These are phyloP conservation scores for Danio jaintianensis DNA, from an alignment of 2,797 vertebrate species.

Conservation along the genomic window DNA sequence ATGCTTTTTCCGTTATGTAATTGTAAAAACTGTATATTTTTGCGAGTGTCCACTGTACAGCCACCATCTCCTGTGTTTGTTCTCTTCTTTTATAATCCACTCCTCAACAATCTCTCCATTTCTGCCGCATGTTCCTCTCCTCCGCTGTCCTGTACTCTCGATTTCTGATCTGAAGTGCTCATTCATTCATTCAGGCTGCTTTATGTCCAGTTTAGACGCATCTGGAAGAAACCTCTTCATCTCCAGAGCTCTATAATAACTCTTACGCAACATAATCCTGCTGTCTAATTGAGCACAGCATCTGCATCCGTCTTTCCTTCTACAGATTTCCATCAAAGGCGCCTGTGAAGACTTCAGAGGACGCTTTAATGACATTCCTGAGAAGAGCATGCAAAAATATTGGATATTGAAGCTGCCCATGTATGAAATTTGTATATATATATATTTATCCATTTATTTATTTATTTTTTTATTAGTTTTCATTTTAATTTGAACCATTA, in stretches of 20 bases:
- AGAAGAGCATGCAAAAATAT: not conserved
- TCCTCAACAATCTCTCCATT: too few species aligned
- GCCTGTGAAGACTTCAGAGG: not conserved
- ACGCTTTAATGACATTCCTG: not conserved
- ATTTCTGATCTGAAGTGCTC: not conserved
- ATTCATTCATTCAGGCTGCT: not conserved
- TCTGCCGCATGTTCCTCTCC: not conserved
- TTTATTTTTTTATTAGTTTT: too few species aligned
- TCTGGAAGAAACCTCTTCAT: not conserved
- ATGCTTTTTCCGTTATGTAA: too few species aligned
- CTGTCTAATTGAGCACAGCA: constrained; percentile 26
- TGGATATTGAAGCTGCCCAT: too few species aligned
- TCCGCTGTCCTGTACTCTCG: not conserved
- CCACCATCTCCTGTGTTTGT: too few species aligned
- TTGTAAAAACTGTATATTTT: too few species aligned
- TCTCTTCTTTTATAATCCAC: too few species aligned
- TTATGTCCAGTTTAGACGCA: not conserved
- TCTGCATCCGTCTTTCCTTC: constrained; percentile 9
- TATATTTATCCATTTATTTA: too few species aligned
- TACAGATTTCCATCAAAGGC: constrained; percentile 16
- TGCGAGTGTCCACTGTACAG: too few species aligned
- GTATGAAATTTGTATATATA: too few species aligned
- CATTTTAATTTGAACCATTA: too few species aligned
- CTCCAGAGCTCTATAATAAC: constrained; percentile 7
- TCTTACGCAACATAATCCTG: constrained; percentile 34